Evolutionary conservation across 2,113 vertebrate species (phyloP).

Genomic region (Myrmophylax atrothorax): DNA sequence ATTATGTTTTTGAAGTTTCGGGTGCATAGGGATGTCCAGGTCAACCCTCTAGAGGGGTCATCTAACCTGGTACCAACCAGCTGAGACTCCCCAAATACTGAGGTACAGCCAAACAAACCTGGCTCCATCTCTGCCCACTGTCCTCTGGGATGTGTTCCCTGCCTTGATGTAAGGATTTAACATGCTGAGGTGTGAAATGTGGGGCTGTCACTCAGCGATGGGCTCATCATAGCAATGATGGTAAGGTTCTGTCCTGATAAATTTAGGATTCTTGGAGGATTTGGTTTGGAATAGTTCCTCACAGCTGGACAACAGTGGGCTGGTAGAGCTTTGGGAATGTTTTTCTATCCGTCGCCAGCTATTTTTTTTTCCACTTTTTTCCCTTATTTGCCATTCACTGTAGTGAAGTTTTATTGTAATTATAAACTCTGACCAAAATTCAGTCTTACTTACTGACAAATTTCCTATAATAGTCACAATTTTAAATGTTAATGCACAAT

Average conservation of each 20-base stretch:
- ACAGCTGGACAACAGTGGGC: accelerated
- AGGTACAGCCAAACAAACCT: neutral
- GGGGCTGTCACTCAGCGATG: neutral
- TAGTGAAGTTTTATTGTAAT: neutral
- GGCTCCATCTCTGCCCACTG: neutral
- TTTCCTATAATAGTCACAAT: accelerated
- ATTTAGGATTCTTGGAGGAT: accelerated
- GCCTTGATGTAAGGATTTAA: neutral
- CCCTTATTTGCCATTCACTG: neutral
- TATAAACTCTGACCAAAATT: neutral
- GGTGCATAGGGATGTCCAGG: neutral
- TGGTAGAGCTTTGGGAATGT: neutral
- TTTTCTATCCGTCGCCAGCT: neutral
- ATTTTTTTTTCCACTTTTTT: neutral
- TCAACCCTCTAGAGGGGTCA: neutral
- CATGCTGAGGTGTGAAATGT: neutral
- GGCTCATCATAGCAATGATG: accelerated
- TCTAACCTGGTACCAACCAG: too few species aligned
- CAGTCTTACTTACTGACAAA: neutral
- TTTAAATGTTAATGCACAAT: neutral
- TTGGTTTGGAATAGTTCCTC: neutral
- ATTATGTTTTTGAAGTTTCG: neutral
- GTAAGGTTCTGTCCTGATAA: neutral
- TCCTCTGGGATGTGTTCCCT: neutral
- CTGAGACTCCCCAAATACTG: neutral